phyloP scores from a whole-genome alignment of 2,113 vertebrate genomes.

The Chloebia gouldiae region DNA sequence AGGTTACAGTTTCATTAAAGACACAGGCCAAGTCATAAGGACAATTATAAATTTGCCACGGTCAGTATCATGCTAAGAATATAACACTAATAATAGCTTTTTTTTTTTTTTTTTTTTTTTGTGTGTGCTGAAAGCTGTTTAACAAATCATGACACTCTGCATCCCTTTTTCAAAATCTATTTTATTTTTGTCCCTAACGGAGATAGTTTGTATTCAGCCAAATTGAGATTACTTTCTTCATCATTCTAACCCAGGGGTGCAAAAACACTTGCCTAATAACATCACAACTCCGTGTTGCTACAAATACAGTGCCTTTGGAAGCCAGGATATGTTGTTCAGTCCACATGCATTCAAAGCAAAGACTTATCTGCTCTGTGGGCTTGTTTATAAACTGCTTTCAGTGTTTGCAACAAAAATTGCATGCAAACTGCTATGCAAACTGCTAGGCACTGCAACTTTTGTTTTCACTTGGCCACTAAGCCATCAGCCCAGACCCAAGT shows the following conservation, averaged over 20 bases:
- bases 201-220: neutral
- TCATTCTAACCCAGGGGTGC: neutral
- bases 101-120: neutral
- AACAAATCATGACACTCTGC: neutral
- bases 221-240: neutral
- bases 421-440: neutral
- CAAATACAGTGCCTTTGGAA: neutral
- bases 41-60: constrained; percentile 34
- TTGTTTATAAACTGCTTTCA: neutral
- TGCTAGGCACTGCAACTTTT: neutral
- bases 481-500: neutral
- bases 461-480: neutral
- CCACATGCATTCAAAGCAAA: neutral
- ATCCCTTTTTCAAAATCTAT: neutral
- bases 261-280: neutral
- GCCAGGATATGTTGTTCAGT: neutral
- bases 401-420: neutral
- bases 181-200: neutral
- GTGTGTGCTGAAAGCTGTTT: neutral
- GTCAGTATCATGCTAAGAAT: constrained; percentile 62
- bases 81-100: neutral
- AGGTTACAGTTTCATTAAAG: constrained; percentile 64
- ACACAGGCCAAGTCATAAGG: constrained; percentile 45
- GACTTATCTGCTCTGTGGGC: neutral
- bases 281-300: neutral